Conservation (phyloP, 1,140 invertebrate species). For the Megathymus violae region DNA sequence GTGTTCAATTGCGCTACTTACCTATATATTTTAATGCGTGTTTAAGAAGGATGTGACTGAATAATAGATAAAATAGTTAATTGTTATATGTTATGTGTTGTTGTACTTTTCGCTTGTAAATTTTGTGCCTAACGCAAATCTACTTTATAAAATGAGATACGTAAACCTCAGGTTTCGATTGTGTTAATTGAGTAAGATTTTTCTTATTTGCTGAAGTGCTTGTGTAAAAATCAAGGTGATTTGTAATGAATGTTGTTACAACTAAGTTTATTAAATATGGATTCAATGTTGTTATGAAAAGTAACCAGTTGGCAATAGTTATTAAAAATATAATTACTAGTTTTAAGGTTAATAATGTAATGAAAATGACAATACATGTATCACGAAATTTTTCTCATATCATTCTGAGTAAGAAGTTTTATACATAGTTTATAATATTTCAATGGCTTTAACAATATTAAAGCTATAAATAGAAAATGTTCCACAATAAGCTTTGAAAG, state of each 20-base stretch:
- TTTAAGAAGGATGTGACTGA: constrained; percentile 77
- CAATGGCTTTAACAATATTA: constrained; percentile 15
- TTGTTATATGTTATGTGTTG: constrained; percentile 41
- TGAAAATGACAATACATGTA: constrained; percentile 76
- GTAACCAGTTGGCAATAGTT: constrained; percentile 22
- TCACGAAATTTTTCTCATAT: constrained; percentile 70
- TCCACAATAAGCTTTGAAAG: neutral
- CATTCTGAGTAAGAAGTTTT: constrained; percentile 44
- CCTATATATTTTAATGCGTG: constrained; percentile 57
- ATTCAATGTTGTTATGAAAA: constrained; percentile 39
- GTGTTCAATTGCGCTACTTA: constrained; percentile 63
- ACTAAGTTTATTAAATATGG: constrained; percentile 9
- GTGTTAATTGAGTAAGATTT: neutral
- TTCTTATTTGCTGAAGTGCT: neutral
- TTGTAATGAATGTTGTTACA: too few species aligned
- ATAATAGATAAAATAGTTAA: constrained; percentile 66
- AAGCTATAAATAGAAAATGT: constrained; percentile 1
- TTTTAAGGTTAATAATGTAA: constrained; percentile 57
- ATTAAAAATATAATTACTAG: constrained; percentile 47
- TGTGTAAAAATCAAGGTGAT: neutral
- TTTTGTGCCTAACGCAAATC: constrained; percentile 39
- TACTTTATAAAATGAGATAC: neutral
- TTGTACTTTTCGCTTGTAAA: constrained; percentile 42
- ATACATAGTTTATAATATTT: constrained; percentile 6
- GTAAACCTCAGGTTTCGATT: neutral